Evolutionary conservation across 1,140 invertebrate species (phyloP), one percentile per base, ranked within the genome.

Genomic region (Leucophenga varia): DNA sequence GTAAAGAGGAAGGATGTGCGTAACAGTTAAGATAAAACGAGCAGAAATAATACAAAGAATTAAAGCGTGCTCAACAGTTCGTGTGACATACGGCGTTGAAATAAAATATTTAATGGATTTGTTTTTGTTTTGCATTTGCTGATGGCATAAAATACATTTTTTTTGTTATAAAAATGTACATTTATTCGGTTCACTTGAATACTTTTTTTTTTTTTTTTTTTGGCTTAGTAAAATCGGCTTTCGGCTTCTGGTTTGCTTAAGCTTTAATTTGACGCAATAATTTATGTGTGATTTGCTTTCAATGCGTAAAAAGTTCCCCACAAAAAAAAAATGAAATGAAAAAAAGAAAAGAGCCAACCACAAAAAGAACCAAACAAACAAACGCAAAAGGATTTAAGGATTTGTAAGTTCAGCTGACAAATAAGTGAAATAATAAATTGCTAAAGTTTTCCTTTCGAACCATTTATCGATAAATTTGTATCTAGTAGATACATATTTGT

Each of bases 341-440:
- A 8, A 16, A 3, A 14, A 9, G 43, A 47, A 34, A 40, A n/a
- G 6, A 14, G 31, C 31, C n/a, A n/a, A n/a, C n/a, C n/a, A n/a
- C n/a, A n/a, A n/a, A n/a, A n/a, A n/a, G n/a, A n/a, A n/a, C n/a
- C n/a, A n/a, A n/a, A n/a, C n/a, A n/a, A 13, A 34, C 31, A 9
- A n/a, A 14, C 13, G 31, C 31, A 6, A 4, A 4, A 18, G 43
- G 30, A n/a, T 22, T 47, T 38, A 18, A 52, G 55, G 55, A 54
- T 49, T 67, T 53, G 54, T 59, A 59, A 63, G 59, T 63, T 67
- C 13, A 38, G 56, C 55, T 67, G 56, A 57, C 59, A 68, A 67
- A 67, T 67, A 59, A 59, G 57, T 55, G 48, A 59, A 54, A 67
- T 67, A 67, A 67, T 67, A 67, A 55, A 67, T 67, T 63, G 44